Percentiles rank a stretch among this genome's conserved stretches.
phyloP scores from a whole-genome alignment of 1,140 invertebrate genomes.

The Conus ventricosus region DNA sequence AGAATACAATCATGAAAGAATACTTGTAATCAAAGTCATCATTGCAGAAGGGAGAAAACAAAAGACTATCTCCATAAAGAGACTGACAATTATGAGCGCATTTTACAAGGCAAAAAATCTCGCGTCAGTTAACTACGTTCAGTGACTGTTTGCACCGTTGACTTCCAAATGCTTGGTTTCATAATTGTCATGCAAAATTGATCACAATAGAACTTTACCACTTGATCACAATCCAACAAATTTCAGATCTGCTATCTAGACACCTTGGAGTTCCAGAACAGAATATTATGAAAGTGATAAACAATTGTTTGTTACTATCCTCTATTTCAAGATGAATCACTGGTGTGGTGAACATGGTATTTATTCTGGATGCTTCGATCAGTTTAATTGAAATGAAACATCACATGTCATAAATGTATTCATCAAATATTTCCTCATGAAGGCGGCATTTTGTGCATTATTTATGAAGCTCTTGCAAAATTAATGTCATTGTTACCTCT shows the following conservation, averaged over 20 bases:
- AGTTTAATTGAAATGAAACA: constrained; percentile 62
- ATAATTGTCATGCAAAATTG: not conserved
- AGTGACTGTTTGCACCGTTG: not conserved
- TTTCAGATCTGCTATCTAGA: not conserved
- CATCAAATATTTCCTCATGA: constrained; percentile 56
- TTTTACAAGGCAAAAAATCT: not conserved
- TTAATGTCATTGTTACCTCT: constrained; percentile 44
- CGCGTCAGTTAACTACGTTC: not conserved
- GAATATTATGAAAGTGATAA: not conserved
- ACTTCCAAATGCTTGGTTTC: not conserved
- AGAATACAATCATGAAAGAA: too few species aligned
- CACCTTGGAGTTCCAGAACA: not conserved
- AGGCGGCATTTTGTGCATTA: constrained; percentile 57
- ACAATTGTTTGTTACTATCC: not conserved
- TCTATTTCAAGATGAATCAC: constrained; percentile 9
- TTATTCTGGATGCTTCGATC: constrained; percentile 67
- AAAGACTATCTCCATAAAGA: too few species aligned
- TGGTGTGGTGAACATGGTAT: constrained; percentile 48
- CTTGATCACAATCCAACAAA: not conserved
- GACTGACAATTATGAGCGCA: too few species aligned
- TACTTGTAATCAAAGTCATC: too few species aligned
- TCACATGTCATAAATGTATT: constrained; percentile 57
- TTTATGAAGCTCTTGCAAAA: constrained; percentile 43
- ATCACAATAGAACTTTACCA: not conserved
- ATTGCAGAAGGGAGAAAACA: too few species aligned